Conservation (phyloP, 2,113 vertebrate genomes). For the Osmerus mordax region DNA sequence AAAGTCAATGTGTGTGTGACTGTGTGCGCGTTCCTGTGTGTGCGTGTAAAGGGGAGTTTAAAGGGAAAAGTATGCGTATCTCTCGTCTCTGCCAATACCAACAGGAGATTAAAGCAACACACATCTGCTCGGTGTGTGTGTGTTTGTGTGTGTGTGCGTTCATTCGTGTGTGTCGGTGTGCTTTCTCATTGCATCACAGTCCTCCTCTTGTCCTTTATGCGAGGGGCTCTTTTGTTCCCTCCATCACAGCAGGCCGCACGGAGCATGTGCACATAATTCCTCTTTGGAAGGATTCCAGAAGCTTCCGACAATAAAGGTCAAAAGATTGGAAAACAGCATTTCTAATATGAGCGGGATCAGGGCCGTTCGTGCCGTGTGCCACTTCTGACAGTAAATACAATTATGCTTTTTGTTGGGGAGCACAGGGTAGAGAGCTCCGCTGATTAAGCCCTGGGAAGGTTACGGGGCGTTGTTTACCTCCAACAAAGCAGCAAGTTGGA, state of each 20-base stretch:
- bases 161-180: neutral
- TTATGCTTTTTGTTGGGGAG: too few relatives aligned
- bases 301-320: conserved; percentile 50
- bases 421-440: too few relatives aligned
- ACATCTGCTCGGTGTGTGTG: neutral
- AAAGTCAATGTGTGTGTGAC: too few relatives aligned
- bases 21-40: neutral
- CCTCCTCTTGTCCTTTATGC: conserved; percentile 32
- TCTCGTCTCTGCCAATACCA: conserved; percentile 5
- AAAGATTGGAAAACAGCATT: conserved; percentile 9
- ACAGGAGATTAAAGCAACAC: conserved; percentile 20
- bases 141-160: conserved; percentile 9
- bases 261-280: conserved; percentile 38
- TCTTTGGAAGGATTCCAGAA: conserved; percentile 45
- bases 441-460: too few relatives aligned
- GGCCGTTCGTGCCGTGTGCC: too few relatives aligned
- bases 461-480: too few relatives aligned
- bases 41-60: neutral
- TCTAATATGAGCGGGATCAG: neutral
- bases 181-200: conserved; percentile 39
- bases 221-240: conserved; percentile 15
- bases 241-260: conserved; percentile 28
- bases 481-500: too few relatives aligned
- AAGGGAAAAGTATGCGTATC: too few relatives aligned
- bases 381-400: too few relatives aligned